Conservation (phyloP, 53 echinoderm and acorn worm species). For the Temnopleurus reevesii region DNA sequence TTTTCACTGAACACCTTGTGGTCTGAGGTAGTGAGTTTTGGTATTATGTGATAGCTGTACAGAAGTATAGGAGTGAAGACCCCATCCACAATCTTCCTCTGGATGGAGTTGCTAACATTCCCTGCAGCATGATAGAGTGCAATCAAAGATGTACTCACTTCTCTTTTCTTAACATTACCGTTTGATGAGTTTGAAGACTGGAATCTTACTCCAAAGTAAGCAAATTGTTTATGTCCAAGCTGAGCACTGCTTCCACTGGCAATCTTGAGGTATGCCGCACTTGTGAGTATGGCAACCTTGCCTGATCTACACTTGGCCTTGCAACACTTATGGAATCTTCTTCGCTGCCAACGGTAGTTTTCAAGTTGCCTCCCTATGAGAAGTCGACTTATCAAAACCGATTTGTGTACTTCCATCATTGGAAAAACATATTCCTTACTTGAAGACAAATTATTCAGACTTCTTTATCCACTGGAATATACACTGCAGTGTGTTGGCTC, state of each 20-base stretch:
- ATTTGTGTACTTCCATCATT: constrained; percentile 20
- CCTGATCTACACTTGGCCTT: constrained; percentile 23
- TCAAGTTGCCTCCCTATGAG: constrained; percentile 5
- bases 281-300: constrained; percentile 14
- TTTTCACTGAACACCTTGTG: not conserved
- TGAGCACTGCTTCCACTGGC: not conserved
- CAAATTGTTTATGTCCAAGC: not conserved
- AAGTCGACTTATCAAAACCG: not conserved
- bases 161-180: not conserved
- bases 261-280: constrained; percentile 18
- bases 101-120: not conserved
- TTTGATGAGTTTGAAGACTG: constrained; percentile 9
- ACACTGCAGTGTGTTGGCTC: too few species aligned
- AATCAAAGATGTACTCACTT: not conserved
- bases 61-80: constrained; percentile 22
- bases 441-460: too few species aligned
- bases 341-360: not conserved
- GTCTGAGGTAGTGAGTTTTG: not conserved
- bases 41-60: not conserved
- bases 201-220: not conserved
- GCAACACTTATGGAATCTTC: not conserved
- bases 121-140: not conserved
- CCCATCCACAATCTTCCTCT: constrained; percentile 40
- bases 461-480: too few species aligned
- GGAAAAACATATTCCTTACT: too few species aligned